A percentile compares a stretch with the other conserved stretches of the same genome.
These are phyloP conservation scores for Oryzias melastigma DNA, from an alignment of 2,113 vertebrate genomes.

Conservation along the genomic window DNA sequence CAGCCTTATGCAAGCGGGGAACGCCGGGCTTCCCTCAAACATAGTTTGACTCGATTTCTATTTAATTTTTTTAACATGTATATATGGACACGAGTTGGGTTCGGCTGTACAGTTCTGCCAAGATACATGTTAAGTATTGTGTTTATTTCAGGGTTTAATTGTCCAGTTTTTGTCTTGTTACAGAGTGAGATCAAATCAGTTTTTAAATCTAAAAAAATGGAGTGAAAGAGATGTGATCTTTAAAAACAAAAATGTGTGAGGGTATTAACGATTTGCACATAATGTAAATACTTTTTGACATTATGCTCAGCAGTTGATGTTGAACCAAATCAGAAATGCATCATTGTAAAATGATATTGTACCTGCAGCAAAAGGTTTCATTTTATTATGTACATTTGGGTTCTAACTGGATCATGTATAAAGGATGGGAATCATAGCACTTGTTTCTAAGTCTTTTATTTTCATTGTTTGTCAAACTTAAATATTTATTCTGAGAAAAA, in stretches of 20 bases:
- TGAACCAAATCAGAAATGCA: constrained; percentile 59
- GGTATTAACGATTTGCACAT: constrained; percentile 74
- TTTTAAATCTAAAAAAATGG: constrained; percentile 32
- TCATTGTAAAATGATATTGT: constrained; percentile 68
- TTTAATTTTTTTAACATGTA: constrained; percentile 72
- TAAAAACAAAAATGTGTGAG: constrained; percentile 31
- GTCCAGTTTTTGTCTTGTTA: constrained; percentile 45
- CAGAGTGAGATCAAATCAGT: constrained; percentile 36
- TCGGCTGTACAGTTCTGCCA: constrained; percentile 52
- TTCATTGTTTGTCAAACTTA: not conserved
- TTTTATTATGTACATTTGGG: constrained; percentile 91
- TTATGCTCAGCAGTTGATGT: constrained; percentile 54
- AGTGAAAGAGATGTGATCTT: constrained; percentile 76
- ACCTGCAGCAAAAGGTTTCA: constrained; percentile 60
- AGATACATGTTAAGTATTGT: constrained; percentile 46
- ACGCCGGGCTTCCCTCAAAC: constrained; percentile 65
- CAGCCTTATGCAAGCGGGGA: constrained; percentile 77
- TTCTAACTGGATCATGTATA: constrained; percentile 87
- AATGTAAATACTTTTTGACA: constrained; percentile 76
- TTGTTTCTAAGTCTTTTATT: constrained; percentile 71
- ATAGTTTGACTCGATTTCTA: constrained; percentile 73
- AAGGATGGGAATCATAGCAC: constrained; percentile 86
- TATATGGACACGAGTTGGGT: constrained; percentile 30
- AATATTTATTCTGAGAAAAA: not conserved
- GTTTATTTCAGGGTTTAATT: constrained; percentile 57